Evolutionary conservation across 2,888 invertebrate species (phyloP).

Genomic region (Lepidocyrtinus sp.): DNA sequence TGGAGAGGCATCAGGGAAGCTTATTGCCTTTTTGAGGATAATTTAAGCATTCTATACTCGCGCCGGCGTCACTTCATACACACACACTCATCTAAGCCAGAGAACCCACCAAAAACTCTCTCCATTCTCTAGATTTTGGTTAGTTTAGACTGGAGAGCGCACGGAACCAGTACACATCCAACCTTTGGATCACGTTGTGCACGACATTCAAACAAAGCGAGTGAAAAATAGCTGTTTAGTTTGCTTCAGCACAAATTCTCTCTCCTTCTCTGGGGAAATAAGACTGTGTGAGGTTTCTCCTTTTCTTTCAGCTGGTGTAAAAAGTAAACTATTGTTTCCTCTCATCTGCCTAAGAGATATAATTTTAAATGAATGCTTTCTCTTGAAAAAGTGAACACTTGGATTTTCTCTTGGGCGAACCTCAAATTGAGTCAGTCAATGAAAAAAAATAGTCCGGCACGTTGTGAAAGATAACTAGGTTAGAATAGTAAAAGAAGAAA

Average conservation of each 20-base stretch:
- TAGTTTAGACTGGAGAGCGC: slow-evolving; percentile 47
- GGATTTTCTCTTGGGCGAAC: slow-evolving; percentile 20
- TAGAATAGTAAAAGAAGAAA: slow-evolving; percentile 10
- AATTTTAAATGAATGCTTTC: no score
- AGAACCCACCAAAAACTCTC: slow-evolving; percentile 29
- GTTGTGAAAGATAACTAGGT: not conserved
- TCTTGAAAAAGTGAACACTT: slow-evolving; percentile 23
- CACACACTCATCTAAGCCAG: slow-evolving; percentile 32
- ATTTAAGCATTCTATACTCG: slow-evolving; percentile 41
- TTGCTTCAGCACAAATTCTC: slow-evolving; percentile 47
- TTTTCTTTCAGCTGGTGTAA: slow-evolving; percentile 32
- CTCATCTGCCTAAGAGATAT: no score
- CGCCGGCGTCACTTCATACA: slow-evolving; percentile 61
- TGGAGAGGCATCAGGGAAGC: not conserved
- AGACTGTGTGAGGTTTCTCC: slow-evolving; percentile 43
- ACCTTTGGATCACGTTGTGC: not conserved
- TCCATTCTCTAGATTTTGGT: slow-evolving; percentile 50
- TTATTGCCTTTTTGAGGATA: not conserved
- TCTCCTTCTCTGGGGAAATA: slow-evolving; percentile 57
- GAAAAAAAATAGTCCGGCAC: slow-evolving; percentile 23
- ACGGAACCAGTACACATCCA: not conserved
- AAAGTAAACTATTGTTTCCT: slow-evolving; percentile 17
- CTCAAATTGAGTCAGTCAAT: slow-evolving; percentile 34
- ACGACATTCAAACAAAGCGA: slow-evolving; percentile 19
- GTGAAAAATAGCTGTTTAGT: slow-evolving; percentile 17